phyloP scores from a whole-genome alignment of 2,113 vertebrate species.

The Arvicanthis niloticus region DNA sequence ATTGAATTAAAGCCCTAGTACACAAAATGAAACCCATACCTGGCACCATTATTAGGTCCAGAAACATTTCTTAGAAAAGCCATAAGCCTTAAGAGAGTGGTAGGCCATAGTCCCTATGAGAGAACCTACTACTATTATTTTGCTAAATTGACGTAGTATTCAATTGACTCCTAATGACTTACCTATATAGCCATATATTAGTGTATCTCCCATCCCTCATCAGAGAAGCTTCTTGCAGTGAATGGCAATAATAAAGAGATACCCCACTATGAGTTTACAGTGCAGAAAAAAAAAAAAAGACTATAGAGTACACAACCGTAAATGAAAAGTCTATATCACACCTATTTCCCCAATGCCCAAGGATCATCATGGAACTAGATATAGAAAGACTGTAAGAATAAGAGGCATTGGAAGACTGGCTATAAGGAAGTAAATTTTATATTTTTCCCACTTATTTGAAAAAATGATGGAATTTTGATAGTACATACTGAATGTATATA shows the following conservation, averaged over 20 bases:
- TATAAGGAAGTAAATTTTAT: no score
- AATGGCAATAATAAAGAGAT: neutral
- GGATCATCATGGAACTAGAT: no score
- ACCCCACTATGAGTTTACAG: neutral
- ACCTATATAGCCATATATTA: neutral
- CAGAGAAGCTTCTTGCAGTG: neutral
- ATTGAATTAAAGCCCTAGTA: neutral
- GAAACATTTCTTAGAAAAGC: neutral
- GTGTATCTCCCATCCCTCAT: neutral
- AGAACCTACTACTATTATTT: neutral
- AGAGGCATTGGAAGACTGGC: no score
- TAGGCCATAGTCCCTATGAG: neutral
- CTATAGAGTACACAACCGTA: no score
- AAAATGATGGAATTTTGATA: no score
- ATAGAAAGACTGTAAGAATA: no score
- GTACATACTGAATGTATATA: no score
- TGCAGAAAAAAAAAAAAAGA: neutral
- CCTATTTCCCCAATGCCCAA: no score
- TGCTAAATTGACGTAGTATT: neutral
- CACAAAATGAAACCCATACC: neutral
- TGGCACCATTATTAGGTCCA: neutral
- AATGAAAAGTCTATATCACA: no score
- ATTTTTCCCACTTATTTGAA: no score
- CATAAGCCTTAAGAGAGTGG: no score
- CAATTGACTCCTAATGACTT: neutral